Percentiles rank a stretch among this genome's conserved stretches.
phyloP scores from a whole-genome alignment of 2,888 invertebrate genomes.

The Pecten maximus region DNA sequence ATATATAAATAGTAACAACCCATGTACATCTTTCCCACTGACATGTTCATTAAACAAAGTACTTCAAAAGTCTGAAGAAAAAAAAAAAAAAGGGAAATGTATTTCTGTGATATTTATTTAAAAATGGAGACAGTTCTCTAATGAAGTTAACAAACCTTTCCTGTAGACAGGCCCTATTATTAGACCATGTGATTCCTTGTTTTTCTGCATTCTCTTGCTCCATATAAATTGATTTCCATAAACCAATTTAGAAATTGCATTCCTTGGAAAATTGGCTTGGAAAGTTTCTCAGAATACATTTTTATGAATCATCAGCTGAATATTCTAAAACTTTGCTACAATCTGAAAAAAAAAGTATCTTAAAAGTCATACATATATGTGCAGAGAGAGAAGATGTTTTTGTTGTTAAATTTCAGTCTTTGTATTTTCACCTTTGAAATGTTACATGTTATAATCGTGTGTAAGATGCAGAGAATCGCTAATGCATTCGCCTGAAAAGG shows the following conservation, averaged over 20 bases:
- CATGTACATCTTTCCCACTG: no score
- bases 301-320: background rate
- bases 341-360: background rate
- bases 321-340: background rate
- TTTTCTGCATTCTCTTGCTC: background rate
- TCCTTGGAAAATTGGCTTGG: background rate
- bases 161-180: background rate
- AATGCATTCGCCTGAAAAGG: constrained; percentile 2
- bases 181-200: background rate
- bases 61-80: background rate
- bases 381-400: background rate
- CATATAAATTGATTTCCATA: constrained; percentile 11
- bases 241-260: constrained; percentile 7
- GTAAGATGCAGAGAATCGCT: background rate
- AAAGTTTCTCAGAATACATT: background rate
- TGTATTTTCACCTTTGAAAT: constrained; percentile 29
- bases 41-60: background rate
- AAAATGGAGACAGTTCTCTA: background rate
- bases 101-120: background rate
- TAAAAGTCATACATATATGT: background rate
- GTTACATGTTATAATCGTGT: background rate
- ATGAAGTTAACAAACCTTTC: background rate
- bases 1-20: no score
- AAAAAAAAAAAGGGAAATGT: background rate
- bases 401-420: constrained; percentile 9